Base-by-base conservation (phyloP, 2,888 invertebrate genomes). In the Doris montereyensis region DNA sequence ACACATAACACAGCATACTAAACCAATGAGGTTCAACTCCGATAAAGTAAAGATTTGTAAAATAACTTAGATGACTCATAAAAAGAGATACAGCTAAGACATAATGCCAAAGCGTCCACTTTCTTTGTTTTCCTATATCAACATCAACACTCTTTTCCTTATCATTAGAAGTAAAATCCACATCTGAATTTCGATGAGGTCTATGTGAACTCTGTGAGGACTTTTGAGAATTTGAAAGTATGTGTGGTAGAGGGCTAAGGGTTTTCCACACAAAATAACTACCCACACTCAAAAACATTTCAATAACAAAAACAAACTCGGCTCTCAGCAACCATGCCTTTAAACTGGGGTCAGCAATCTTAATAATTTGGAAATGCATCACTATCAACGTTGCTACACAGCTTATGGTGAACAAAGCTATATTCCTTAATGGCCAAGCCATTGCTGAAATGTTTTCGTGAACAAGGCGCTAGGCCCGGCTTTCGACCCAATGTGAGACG, bases 41-140 rank as follows among this genome's bases (percentile, higher is more conserved):
- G 10, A 86, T 83, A 32, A 87, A 79, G 41, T 85, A 84, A 21
- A 85, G 70, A 82, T 85, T 85, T 34, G 84, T 82, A 1, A 85
- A 30, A 77, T 87, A 86, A 78, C 85, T 83, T 10, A 76, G 30
- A 65, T 86, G 83, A 26, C 83, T 81, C 10, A 81, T 62, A 4
- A 77, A 10, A 17, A 85, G 58, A 68, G 85, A 84, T 4, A 58
- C 10, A 2, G 85, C 10, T 5, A 86, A 73, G 41, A 84, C 28
- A 1, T 68, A 24, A 58, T 83, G 79, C 84, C 84, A 84, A 52
- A 81, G 8, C 3, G 79, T 70, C 60, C 60, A 41, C 17, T 41
- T 41, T n/a, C 70, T 67, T 60, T 35, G 52, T 58, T 1, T 30
- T 1, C 3, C 4, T 2, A 28, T 68, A 26, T 10, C 10, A 13